Conservation (phyloP, 1,140 invertebrate genomes). For the Sitobion miscanthi region DNA sequence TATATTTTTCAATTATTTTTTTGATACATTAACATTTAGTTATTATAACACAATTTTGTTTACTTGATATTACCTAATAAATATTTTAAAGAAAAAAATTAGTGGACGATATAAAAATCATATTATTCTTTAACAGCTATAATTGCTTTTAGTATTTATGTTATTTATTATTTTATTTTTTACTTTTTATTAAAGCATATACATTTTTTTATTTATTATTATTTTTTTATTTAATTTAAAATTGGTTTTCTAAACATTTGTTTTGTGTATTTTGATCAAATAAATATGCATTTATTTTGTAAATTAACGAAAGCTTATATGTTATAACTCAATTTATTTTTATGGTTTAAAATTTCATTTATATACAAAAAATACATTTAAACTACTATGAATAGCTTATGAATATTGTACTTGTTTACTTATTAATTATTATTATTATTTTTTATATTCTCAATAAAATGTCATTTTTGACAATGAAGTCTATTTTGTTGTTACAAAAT, state of each 20-base stretch:
- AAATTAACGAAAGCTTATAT: slow-evolving; percentile 50
- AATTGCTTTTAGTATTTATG: slow-evolving; percentile 35
- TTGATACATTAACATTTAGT: slow-evolving; percentile 38
- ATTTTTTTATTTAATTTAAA: slow-evolving; percentile 2
- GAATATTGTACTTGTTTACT: slow-evolving; percentile 43
- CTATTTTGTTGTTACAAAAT: slow-evolving; percentile 36
- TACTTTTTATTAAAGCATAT: slow-evolving; percentile 38
- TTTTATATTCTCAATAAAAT: slow-evolving; percentile 42
- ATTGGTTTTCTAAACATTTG: neutral
- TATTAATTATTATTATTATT: slow-evolving; percentile 38
- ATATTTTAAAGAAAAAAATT: neutral
- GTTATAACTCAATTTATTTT: slow-evolving; percentile 5
- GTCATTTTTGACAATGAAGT: slow-evolving; percentile 28
- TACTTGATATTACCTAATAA: slow-evolving; percentile 39
- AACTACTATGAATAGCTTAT: slow-evolving; percentile 23
- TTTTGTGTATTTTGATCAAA: slow-evolving; percentile 39
- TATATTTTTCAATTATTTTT: neutral
- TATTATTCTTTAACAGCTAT: slow-evolving; percentile 43
- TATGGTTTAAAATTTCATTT: slow-evolving; percentile 30
- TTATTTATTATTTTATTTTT: slow-evolving; percentile 48
- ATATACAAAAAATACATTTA: slow-evolving; percentile 31
- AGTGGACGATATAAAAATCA: neutral
- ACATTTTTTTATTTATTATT: slow-evolving; percentile 48
- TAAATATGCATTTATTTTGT: slow-evolving; percentile 48
- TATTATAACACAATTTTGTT: slow-evolving; percentile 2